Evolutionary conservation across 2,888 invertebrate genomes (phyloP), one percentile per base, ranked within the genome.

Genomic region (Colletes collaris): DNA sequence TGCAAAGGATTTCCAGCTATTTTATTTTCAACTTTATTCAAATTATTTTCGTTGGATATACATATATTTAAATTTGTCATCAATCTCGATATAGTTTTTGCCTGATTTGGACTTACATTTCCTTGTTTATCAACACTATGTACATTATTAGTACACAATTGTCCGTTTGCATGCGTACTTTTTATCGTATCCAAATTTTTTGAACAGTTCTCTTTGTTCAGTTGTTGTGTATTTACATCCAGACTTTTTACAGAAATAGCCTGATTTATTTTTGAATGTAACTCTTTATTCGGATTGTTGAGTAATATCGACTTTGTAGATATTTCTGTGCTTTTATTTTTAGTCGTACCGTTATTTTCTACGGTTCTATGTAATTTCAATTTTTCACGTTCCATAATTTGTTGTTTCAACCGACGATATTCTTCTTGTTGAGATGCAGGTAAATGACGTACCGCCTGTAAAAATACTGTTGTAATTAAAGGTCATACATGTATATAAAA

Each of bases 351-450:
- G 0, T 68, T 86, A 74, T 46, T 84, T 10, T 84, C 84, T 8
- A 82, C 76, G 0, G 80, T 83, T 64, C 82, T 83, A n/a, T 86
- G 85, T 46, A 87, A 60, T 60, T 89, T 91, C 40, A 88, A 72
- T 63, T 89, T 90, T 79, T 93, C 93, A 0, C 90, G 90, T 79
- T 93, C 91, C 7, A 91, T 63, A 44, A 93, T 91, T 76, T 92
- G 89, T 63, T 92, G 92, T 67, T 93, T 93, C 35, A 93, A 76
- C 35, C 93, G 91, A 27, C 92, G 91, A 78, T 93, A 93, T 72
- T 93, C 93, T 80, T 93, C 92, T 87, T 93, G 93, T 56, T 91
- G 91, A 3, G 93, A 92, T 35, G 89, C 90, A 40, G 93, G 91
- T 50, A 93, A 85, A 85, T 93, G 93, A 55, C 91, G 92, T 37